A percentile compares a stretch with the other conserved stretches of the same genome.
phyloP scores from a whole-genome alignment of 2,113 vertebrate genomes.

The Sinocyclocheilus grahami region DNA sequence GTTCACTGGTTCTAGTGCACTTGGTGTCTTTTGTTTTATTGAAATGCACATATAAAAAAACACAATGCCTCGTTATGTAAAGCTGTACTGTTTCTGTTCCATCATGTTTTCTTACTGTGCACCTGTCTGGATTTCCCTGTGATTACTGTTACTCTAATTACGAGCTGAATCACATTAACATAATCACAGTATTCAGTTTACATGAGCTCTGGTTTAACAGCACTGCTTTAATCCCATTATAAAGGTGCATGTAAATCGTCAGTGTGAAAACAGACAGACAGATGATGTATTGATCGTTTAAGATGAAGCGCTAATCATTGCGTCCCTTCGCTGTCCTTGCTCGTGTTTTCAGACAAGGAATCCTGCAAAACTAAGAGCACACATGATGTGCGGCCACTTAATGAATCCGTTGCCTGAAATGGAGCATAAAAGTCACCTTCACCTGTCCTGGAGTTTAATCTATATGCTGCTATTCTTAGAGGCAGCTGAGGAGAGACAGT shows the following conservation, averaged over 20 bases:
- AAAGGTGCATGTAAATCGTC: not conserved
- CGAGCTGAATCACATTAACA: not conserved
- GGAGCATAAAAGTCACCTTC: conserved; percentile 55
- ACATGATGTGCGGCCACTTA: not conserved
- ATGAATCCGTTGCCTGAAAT: conserved; percentile 23
- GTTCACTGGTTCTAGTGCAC: not conserved
- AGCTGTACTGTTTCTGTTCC: not conserved
- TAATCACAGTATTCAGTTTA: not conserved
- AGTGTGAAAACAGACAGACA: not conserved
- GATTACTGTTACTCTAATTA: not conserved
- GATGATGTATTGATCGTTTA: not conserved
- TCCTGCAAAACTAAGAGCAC: not conserved
- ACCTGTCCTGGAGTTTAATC: conserved; percentile 50
- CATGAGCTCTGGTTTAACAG: not conserved
- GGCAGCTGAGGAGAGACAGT: conserved; percentile 2
- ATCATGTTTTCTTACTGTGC: no score
- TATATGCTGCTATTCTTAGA: conserved; percentile 53
- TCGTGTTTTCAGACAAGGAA: not conserved
- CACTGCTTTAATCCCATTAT: not conserved
- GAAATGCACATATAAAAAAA: not conserved
- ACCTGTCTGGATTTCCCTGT: not conserved
- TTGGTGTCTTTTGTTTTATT: not conserved
- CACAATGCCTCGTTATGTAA: not conserved
- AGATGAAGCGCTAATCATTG: not conserved
- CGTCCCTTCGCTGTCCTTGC: not conserved